Base-by-base conservation (phyloP, 2,888 invertebrate species). In the Laspeyria flexula region DNA sequence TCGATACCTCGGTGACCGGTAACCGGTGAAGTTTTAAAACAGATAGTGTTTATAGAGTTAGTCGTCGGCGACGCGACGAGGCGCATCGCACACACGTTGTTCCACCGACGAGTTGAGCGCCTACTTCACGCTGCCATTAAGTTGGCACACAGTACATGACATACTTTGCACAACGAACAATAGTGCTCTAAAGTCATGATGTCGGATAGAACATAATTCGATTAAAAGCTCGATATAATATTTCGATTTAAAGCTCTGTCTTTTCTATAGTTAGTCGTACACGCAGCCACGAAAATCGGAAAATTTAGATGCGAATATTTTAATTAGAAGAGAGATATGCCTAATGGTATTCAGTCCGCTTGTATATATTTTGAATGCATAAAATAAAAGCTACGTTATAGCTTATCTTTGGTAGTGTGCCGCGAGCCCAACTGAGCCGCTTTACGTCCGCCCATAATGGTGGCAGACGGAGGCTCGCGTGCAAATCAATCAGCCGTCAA, bases 401-500 rank as follows among this genome's bases (percentile, higher is more conserved):
- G n/a, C 21, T 21, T 21, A 21, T 2, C 21, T 21, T 5, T 3
- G 21, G 2, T 21, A 21, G 21, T 39, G 39, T 16, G 16, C 0
- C 31, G 12, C 9, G 16, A 13, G 15, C 13, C 34, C 35, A 13
- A 34, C 12, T 30, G 15, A 15, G 10, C 23, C 46, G 34, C 42
- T 34, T 23, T 25, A 38, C 39, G 34, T 15, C 34, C 37, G 37
- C 12, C 30, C 18, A 39, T 30, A 43, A 30, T 21, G 47, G 27
- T 42, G 16, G 66, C 47, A 57, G 47, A 30, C 16, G 47, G 27
- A 44, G 21, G 66, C 47, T 62, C 50, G 66, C 63, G 66, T 61
- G 64, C 55, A 30, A 35, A 52, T 58, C 67, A 63, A 59, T 67
- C 67, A 59, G 39, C 58, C 48, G 64, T 66, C 54, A 42, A 50